phyloP scores from a whole-genome alignment of 2,888 invertebrate species.

The Gryllus longicercus region DNA sequence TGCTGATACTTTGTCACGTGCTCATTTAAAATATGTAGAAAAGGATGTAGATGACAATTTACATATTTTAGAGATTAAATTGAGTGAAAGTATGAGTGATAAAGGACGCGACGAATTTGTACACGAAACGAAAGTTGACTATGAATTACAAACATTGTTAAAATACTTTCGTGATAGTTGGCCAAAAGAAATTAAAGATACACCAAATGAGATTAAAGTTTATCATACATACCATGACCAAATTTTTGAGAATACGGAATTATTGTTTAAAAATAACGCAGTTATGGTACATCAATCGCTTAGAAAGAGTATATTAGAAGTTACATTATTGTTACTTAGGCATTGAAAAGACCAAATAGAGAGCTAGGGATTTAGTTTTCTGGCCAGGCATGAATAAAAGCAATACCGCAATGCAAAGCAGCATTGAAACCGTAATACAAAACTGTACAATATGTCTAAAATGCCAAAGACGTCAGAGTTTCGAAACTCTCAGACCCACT shows the following conservation, averaged over 20 bases:
- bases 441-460: neutral
- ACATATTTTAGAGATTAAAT: neutral
- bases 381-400: neutral
- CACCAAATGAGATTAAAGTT: neutral
- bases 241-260: neutral
- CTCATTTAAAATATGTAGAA: neutral
- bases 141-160: neutral
- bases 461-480: neutral
- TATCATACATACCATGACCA: neutral
- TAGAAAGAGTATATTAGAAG: neutral
- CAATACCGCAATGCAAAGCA: too few relatives aligned
- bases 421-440: neutral
- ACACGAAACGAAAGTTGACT: neutral
- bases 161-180: neutral
- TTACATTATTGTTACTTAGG: constrained; percentile 11
- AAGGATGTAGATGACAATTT: neutral
- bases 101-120: neutral
- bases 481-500: neutral
- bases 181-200: constrained; percentile 23
- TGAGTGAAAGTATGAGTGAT: neutral
- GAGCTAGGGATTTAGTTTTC: neutral
- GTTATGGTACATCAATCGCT: neutral
- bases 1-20: constrained; percentile 21
- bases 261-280: neutral
- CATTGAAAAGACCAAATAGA: neutral